These are phyloP conservation scores for Suncus etruscus DNA, from an alignment of 2,113 vertebrate genomes.

Conservation along the genomic window DNA sequence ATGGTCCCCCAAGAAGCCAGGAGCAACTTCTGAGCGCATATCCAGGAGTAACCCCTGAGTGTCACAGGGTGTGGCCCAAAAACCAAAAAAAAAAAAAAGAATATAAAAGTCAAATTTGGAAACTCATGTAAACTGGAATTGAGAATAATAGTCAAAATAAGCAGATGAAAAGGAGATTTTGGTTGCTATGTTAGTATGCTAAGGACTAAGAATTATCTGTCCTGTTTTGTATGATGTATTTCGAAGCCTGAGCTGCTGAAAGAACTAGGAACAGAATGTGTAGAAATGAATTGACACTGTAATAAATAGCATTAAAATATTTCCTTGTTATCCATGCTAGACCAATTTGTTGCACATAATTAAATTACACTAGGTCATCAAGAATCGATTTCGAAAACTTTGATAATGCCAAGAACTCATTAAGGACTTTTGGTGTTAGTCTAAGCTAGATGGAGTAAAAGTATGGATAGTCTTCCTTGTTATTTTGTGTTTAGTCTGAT, in stretches of 20 bases:
- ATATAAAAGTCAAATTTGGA: constrained; percentile 20
- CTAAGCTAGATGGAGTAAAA: constrained; percentile 11
- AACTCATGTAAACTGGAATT: constrained; percentile 28
- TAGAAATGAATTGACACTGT: constrained; percentile 18
- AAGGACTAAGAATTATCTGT: not conserved
- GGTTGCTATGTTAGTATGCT: not conserved
- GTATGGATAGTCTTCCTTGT: not conserved
- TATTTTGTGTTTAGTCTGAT: constrained; percentile 5
- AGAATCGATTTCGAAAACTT: constrained; percentile 49
- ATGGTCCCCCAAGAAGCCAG: too few species aligned
- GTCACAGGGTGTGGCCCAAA: too few species aligned
- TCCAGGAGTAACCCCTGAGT: too few species aligned
- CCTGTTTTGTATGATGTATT: not conserved
- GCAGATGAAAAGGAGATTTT: not conserved
- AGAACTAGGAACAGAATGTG: not conserved
- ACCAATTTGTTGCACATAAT: constrained; percentile 58
- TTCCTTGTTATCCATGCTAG: constrained; percentile 47
- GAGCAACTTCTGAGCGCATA: too few species aligned
- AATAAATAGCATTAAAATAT: constrained; percentile 40
- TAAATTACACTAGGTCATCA: constrained; percentile 39
- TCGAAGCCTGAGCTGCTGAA: not conserved
- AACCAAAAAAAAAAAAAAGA: not conserved
- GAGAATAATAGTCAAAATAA: not conserved
- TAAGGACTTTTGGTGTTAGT: constrained; percentile 45
- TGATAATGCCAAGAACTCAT: constrained; percentile 37